phyloP scores from a whole-genome alignment of 2,888 invertebrate species.

The Chorisops tibialis region DNA sequence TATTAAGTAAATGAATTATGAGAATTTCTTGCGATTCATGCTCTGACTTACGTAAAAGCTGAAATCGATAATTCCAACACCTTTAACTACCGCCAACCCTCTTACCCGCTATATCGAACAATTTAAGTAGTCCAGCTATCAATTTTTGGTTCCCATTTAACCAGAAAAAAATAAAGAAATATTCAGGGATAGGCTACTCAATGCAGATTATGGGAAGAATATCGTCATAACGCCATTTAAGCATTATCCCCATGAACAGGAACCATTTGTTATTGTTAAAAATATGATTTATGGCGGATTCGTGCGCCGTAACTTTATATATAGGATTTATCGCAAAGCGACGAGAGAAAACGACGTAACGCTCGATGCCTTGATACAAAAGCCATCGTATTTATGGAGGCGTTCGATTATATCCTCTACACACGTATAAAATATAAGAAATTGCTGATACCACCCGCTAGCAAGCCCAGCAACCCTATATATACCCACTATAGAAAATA shows the following conservation, averaged over 20 bases:
- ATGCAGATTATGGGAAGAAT: neutral
- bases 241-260: slow-evolving; percentile 9
- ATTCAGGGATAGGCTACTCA: neutral
- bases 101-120: too few relatives aligned
- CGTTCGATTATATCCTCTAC: slow-evolving; percentile 23
- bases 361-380: slow-evolving; percentile 32
- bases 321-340: slow-evolving; percentile 4
- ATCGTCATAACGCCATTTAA: slow-evolving; percentile 6
- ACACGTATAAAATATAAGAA: neutral
- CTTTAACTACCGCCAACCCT: neutral
- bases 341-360: slow-evolving; percentile 24
- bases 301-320: slow-evolving; percentile 13
- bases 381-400: slow-evolving; percentile 28
- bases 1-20: neutral
- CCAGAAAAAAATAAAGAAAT: neutral
- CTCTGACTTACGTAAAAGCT: neutral
- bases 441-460: neutral
- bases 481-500: too few relatives aligned
- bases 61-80: neutral
- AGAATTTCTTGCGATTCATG: neutral
- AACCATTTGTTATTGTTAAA: slow-evolving; percentile 33
- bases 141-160: too few relatives aligned
- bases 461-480: neutral
- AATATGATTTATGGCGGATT: slow-evolving; percentile 34
- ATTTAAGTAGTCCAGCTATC: too few relatives aligned